Base-by-base conservation (phyloP, 1,140 invertebrate species). In the Steinernema feltiae region DNA sequence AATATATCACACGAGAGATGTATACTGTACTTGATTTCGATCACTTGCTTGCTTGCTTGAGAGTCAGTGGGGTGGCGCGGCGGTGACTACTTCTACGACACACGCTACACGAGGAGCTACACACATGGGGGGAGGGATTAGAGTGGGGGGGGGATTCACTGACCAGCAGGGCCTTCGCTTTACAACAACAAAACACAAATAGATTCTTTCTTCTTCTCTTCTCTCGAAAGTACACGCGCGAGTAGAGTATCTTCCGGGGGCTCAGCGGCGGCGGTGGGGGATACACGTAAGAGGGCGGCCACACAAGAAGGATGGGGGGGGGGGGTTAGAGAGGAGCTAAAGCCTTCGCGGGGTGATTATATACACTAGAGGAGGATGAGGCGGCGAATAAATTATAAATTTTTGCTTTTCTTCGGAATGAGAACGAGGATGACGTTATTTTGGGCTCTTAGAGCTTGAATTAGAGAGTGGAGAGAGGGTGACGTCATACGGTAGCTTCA, bases 281-380 rank as follows among this genome's bases (percentile, higher is more conserved):
- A 27, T 63, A 63, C 53, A 63, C 53, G 53, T 63, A 63, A 27
- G n/a, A n/a, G n/a, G 24, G 7, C 2, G 24, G 53, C 7, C 3
- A 15, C 12, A 63, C 35, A 27, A 27, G 53, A 63, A 63, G 53
- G 53, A n/a, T 15, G 24, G 53, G 24, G 53, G 53, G 24, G 53
- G 53, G 15, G 53, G 53, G 53, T 27, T n/a, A 12, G 53, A 7
- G 53, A 15, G 15, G 24, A 63, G 7, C 7, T 63, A 63, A 63
- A 63, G 53, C 53, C 53, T 63, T 63, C 53, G 53, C 7, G 24
- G n/a, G n/a, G n/a, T n/a, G n/a, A n/a, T n/a, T 63, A 63, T 63
- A 63, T 63, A 63, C 53, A 63, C 53, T 63, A 63, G n/a, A n/a
- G n/a, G n/a, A 63, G 24, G 7, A 7, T 27, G 7, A 15, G 24